Base-by-base conservation (phyloP, 2,888 invertebrate genomes). In the Harmothoe impar region DNA sequence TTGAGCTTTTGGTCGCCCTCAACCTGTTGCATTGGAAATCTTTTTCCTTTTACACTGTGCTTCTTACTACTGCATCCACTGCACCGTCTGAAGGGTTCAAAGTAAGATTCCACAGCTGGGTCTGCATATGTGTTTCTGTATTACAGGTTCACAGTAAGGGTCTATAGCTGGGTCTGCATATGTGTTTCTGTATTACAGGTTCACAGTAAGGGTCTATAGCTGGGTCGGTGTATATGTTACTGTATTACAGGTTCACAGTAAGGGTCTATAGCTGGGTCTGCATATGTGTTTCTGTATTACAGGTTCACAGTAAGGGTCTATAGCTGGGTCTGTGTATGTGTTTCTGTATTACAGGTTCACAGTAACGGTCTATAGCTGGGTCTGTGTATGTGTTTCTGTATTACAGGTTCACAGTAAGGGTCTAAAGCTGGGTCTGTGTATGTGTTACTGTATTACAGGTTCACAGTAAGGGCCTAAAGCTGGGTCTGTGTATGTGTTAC, bases 361-460 rank as follows among this genome's bases (percentile, higher is more conserved):
- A 90, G 91, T 10, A 89, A 88, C 95, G 99, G 99, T n/a, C 96
- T 99, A 85, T 98, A 99, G 96, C 98, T 99, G 95, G 99, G 99
- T 43, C 99, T 99, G 93, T 99, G 99, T 95, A 98, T 99, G 54
- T 52, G 17, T 52, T 10, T 15, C 54, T 52, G 54, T 52, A 52
- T 52, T 52, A 17, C 17, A 93, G 92, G 91, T 93, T n/a, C 93
- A 93, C 72, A 90, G 91, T 10, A 89, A 88, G 95, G 99, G 99
- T n/a, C 96, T 99, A 85, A 98, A 99, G 96, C 98, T 99, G 95
- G 99, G 99, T 43, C 99, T 99, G 93, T 99, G 99, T 95, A 98
- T 99, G 54, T 52, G 17, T 52, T 10, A 52, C 54, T 52, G 54
- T 52, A 52, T 52, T 52, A 17, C 17, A 68, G 68, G 68, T 68